Percentiles rank a stretch among this genome's conserved stretches.
Conservation (phyloP, 2,113 vertebrate genomes). For the Pan paniscus region DNA sequence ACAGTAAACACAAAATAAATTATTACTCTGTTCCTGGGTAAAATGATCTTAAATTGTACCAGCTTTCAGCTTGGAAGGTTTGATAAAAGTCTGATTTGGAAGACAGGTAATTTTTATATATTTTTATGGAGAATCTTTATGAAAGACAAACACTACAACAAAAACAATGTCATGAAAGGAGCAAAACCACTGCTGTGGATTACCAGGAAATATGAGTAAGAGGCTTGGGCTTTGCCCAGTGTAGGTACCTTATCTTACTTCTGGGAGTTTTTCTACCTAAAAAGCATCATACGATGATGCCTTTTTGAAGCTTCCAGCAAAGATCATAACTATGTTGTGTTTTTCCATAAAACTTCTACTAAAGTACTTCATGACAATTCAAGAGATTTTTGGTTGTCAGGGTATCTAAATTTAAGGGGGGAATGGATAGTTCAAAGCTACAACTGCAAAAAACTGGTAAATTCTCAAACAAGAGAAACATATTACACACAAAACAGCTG, state of each 20-base stretch:
- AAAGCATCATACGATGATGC: not conserved
- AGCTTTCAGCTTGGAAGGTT: not conserved
- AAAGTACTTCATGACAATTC: not conserved
- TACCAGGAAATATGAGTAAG: not conserved
- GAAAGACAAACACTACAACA: constrained; percentile 43
- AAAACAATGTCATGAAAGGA: not conserved
- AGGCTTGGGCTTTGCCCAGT: not conserved
- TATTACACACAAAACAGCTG: not conserved
- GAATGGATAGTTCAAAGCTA: not conserved
- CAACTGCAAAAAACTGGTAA: not conserved
- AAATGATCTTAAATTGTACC: constrained; percentile 45
- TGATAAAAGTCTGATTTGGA: constrained; percentile 38
- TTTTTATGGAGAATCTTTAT: constrained; percentile 37
- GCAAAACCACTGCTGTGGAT: not conserved
- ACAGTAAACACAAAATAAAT: constrained; percentile 60
- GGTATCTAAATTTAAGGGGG: not conserved
- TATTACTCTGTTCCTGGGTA: constrained; percentile 13
- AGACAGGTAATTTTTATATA: not conserved
- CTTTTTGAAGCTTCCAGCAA: not conserved
- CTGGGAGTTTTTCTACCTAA: not conserved
- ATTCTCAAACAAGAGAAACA: not conserved
- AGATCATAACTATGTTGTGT: not conserved
- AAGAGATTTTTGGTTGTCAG: not conserved
- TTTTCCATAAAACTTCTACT: constrained; percentile 6
- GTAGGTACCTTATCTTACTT: not conserved